Evolutionary conservation across 2,888 invertebrate species (phyloP).

Genomic region (Oxytorus armatus): DNA sequence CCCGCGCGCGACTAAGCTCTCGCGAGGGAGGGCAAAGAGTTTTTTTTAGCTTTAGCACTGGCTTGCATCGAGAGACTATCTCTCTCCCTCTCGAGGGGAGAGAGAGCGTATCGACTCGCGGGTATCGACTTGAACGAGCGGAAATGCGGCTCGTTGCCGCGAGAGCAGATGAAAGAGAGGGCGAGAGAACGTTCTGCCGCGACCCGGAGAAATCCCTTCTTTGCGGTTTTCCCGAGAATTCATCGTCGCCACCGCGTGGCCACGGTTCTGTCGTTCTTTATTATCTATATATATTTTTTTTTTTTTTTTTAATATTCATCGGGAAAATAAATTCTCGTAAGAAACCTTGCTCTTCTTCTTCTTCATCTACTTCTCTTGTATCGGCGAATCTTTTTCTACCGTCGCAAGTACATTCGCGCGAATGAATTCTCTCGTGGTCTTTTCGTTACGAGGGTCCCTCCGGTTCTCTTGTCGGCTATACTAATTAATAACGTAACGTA

Average conservation of each 20-base stretch:
- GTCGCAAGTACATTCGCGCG: background rate
- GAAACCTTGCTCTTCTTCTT: constrained; percentile 2
- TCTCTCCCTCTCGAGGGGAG: too few relatives aligned
- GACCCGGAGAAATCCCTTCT: constrained; percentile 52
- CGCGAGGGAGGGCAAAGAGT: constrained; percentile 1
- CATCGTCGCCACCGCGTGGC: constrained; percentile 27
- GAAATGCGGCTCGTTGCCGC: constrained; percentile 56
- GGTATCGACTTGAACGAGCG: constrained; percentile 47
- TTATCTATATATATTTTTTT: too few relatives aligned
- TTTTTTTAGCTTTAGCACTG: constrained; percentile 4
- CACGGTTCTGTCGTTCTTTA: background rate
- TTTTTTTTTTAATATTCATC: constrained; percentile 30
- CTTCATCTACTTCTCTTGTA: background rate
- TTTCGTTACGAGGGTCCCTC: constrained; percentile 10
- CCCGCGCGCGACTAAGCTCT: background rate
- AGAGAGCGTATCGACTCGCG: background rate
- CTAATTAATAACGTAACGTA: constrained; percentile 64
- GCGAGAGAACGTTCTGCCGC: constrained; percentile 6
- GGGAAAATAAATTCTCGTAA: constrained; percentile 43
- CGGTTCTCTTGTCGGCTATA: constrained; percentile 40
- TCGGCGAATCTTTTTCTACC: background rate
- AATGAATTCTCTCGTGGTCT: constrained; percentile 1
- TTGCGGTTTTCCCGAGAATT: constrained; percentile 63
- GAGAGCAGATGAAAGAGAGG: background rate
- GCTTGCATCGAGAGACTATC: constrained; percentile 6